phyloP scores from a whole-genome alignment of 2,113 vertebrate genomes.

The Gopherus flavomarginatus region DNA sequence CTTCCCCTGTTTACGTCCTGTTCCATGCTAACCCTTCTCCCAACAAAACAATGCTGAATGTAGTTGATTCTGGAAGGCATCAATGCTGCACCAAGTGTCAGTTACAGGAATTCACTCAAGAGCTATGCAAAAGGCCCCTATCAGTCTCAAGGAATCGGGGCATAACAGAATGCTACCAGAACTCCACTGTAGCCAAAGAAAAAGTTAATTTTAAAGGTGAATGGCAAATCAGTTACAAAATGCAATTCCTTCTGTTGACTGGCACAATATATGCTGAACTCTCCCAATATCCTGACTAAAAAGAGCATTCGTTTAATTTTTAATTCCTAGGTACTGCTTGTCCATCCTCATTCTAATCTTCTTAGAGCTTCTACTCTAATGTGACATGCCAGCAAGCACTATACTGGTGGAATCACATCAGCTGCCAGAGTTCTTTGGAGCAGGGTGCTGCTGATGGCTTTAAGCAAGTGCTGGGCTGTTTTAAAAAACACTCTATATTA shows the following conservation, averaged over 20 bases:
- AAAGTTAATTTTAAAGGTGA: conserved; percentile 55
- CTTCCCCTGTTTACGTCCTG: not conserved
- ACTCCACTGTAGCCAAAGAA: not conserved
- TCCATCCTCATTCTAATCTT: not conserved
- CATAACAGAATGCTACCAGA: conserved; percentile 3
- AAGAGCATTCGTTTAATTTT: not conserved
- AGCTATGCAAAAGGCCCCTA: not conserved
- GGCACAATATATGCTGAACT: not conserved
- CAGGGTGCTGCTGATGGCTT: not conserved
- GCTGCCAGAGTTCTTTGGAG: not conserved
- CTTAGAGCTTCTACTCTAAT: not conserved
- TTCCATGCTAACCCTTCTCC: not conserved
- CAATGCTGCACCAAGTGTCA: not conserved
- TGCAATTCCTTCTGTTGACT: conserved; percentile 4
- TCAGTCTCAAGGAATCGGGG: conserved; percentile 14
- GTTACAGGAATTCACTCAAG: conserved; percentile 35
- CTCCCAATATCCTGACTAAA: not conserved
- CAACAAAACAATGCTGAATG: not conserved
- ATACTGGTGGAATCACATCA: not conserved
- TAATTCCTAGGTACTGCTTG: not conserved
- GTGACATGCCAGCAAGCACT: not conserved
- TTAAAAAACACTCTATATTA: conserved; percentile 12
- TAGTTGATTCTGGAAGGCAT: not conserved
- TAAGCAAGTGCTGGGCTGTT: not conserved
- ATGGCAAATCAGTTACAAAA: not conserved